A percentile compares a stretch with the other conserved stretches of the same genome.
These are phyloP conservation scores for Mesorhabditis spiculigera DNA, from an alignment of 2,888 invertebrate genomes.

Conservation along the genomic window DNA sequence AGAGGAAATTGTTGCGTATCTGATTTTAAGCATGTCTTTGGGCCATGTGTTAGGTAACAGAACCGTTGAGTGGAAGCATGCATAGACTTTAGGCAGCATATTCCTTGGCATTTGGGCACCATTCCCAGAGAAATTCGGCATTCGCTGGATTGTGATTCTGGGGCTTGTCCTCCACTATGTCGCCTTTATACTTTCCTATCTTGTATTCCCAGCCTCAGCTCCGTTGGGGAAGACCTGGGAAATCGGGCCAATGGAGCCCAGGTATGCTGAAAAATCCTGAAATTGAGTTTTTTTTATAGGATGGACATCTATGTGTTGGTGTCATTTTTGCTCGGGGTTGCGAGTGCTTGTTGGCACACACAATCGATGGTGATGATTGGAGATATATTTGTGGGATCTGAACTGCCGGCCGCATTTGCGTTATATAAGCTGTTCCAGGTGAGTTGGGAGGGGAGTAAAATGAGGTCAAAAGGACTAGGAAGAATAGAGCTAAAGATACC, in stretches of 20 bases:
- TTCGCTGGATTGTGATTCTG: conserved; percentile 71
- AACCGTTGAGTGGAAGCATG: background rate
- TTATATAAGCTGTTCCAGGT: conserved; percentile 90
- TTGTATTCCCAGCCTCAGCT: conserved; percentile 78
- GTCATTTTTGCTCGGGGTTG: conserved; percentile 86
- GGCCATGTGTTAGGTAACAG: background rate
- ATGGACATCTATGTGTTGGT: conserved; percentile 76
- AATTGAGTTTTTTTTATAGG: conserved; percentile 49
- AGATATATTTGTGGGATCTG: conserved; percentile 76
- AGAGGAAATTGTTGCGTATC: background rate
- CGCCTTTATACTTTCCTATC: conserved; percentile 79
- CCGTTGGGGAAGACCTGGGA: conserved; percentile 71
- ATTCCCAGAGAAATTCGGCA: background rate
- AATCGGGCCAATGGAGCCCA: conserved; percentile 66
- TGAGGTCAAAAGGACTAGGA: too few species aligned
- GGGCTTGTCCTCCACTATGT: conserved; percentile 81
- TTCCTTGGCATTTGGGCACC: background rate
- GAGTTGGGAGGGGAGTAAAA: conserved; percentile 17
- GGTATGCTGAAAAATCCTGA: conserved; percentile 56
- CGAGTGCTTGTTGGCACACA: conserved; percentile 92
- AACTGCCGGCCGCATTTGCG: conserved; percentile 91
- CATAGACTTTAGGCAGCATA: background rate
- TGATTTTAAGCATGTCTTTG: background rate
- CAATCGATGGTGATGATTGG: conserved; percentile 84
- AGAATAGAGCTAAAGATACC: too few species aligned